These are phyloP conservation scores for Fulica atra DNA, from an alignment of 2,113 vertebrate species.

Conservation along the genomic window DNA sequence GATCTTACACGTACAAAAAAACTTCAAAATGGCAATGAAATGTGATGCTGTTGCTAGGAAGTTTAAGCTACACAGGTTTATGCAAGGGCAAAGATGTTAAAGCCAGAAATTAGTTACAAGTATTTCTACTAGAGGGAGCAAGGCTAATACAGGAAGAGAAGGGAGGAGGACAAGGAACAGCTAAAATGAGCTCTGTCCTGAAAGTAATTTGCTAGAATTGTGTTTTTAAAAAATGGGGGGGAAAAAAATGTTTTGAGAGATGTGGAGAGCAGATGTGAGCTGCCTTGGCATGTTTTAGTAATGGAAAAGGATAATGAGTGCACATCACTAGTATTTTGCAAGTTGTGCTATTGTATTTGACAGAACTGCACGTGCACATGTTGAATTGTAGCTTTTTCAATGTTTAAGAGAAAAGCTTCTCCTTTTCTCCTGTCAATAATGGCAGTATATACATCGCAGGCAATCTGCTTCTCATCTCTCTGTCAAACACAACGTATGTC, in stretches of 20 bases:
- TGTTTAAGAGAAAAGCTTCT: not conserved
- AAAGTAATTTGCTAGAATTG: not conserved
- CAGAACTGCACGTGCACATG: conserved; percentile 2
- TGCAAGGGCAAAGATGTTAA: not conserved
- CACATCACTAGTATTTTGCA: not conserved
- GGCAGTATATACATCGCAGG: not conserved
- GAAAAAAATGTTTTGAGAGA: not conserved
- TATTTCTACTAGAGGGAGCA: not conserved
- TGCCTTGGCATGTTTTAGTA: not conserved
- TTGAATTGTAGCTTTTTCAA: not conserved
- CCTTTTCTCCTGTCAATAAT: not conserved
- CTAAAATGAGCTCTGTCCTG: not conserved
- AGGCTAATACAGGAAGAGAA: not conserved
- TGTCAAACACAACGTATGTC: not conserved
- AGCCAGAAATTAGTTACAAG: not conserved
- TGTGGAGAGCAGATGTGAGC: not conserved
- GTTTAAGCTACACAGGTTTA: not conserved
- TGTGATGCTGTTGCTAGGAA: not conserved
- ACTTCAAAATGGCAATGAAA: not conserved
- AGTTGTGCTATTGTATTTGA: not conserved
- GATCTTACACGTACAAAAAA: not conserved
- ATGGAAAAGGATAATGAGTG: not conserved
- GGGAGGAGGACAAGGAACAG: not conserved
- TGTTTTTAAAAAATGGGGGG: not conserved
- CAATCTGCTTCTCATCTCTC: not conserved